A percentile compares a stretch with the other conserved stretches of the same genome.
phyloP scores from a whole-genome alignment of 1,140 invertebrate genomes.

The Phthorimaea operculella region DNA sequence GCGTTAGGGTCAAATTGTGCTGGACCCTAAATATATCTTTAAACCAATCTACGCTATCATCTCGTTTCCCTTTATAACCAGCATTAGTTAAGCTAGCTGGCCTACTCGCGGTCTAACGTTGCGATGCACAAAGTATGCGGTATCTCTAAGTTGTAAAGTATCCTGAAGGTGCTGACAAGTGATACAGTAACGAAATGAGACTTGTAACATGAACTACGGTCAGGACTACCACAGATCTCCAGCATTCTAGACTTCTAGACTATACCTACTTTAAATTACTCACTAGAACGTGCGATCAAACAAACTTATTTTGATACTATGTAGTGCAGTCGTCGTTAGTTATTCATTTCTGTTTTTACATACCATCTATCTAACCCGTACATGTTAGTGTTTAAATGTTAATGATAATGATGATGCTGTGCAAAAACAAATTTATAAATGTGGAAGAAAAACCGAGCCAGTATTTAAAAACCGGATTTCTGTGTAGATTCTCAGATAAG shows the following conservation, averaged over 20 bases:
- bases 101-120: constrained; percentile 4
- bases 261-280: neutral
- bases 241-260: neutral
- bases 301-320: neutral
- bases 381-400: neutral
- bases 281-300: neutral
- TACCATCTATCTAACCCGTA: neutral
- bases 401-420: constrained; percentile 17
- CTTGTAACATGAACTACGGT: constrained; percentile 29
- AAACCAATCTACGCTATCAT: too few relatives aligned
- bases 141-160: constrained; percentile 41
- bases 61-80: too few relatives aligned
- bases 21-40: too few relatives aligned
- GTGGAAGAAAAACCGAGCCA: constrained; percentile 60
- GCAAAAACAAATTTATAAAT: constrained; percentile 35
- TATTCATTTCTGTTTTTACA: neutral
- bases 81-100: neutral
- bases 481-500: constrained; percentile 55
- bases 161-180: constrained; percentile 51
- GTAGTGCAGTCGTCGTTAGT: neutral
- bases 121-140: constrained; percentile 19
- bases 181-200: constrained; percentile 27
- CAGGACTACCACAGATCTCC: neutral
- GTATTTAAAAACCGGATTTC: constrained; percentile 64
- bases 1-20: too few relatives aligned